Evolutionary conservation across 2,888 invertebrate genomes (phyloP).

Genomic region (Cryptocephalus primarius): DNA sequence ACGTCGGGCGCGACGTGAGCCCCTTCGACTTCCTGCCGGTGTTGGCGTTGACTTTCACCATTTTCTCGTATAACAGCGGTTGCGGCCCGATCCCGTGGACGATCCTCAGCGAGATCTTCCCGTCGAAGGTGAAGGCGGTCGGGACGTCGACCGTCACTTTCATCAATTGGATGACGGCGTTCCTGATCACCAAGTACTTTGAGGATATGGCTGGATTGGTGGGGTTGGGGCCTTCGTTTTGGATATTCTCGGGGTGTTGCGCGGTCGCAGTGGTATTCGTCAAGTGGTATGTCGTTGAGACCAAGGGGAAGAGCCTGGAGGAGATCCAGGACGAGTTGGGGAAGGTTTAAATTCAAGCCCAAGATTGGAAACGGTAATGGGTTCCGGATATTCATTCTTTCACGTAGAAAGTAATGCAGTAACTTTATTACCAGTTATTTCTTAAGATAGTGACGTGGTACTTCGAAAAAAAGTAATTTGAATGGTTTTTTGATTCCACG

Average conservation of each 20-base stretch:
- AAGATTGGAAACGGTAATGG: conserved; percentile 30
- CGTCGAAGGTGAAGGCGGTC: conserved; percentile 54
- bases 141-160: conserved; percentile 17
- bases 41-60: conserved; percentile 23
- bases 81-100: conserved; percentile 74
- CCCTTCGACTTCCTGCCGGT: conserved; percentile 3
- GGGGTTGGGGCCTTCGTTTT: conserved; percentile 18
- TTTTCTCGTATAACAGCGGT: conserved; percentile 55
- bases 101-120: conserved; percentile 70
- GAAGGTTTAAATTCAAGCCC: conserved; percentile 9
- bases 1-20: conserved; percentile 18
- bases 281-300: conserved; percentile 13
- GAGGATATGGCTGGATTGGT: conserved; percentile 9
- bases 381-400: conserved; percentile 9
- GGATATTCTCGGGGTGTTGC: conserved; percentile 17
- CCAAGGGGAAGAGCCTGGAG: conserved; percentile 7
- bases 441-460: too few species aligned
- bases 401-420: too few species aligned
- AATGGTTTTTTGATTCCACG: too few species aligned
- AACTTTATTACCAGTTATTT: too few species aligned
- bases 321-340: conserved; percentile 8
- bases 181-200: conserved; percentile 19
- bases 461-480: too few species aligned
- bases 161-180: conserved; percentile 23
- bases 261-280: conserved; percentile 14